Conservation (phyloP, 2,888 invertebrate genomes). For the Sarcophaga carnaria region DNA sequence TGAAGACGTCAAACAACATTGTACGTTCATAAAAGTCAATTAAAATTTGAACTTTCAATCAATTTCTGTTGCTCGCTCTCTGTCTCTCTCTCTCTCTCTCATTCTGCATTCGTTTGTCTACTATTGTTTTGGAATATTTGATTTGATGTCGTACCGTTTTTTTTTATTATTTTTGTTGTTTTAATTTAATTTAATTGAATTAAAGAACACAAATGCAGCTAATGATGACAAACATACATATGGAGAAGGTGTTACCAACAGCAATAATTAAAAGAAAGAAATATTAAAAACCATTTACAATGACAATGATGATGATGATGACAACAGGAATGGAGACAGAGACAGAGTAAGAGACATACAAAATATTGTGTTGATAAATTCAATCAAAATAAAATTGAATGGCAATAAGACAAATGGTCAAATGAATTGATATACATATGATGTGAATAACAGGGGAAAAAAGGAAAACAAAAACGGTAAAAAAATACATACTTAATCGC, state of each 20-base stretch:
- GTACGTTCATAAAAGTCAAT: background rate
- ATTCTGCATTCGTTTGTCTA: too few relatives aligned
- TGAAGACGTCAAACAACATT: background rate
- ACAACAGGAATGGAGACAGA: background rate
- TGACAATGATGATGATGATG: slow-evolving; percentile 10
- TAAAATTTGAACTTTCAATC: background rate
- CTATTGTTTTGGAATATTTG: background rate
- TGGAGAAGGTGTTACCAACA: background rate
- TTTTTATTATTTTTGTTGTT: background rate
- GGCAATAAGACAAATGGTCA: too few relatives aligned
- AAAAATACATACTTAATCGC: background rate
- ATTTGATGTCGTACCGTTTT: background rate
- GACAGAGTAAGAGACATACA: background rate
- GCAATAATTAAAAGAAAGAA: background rate
- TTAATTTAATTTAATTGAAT: background rate
- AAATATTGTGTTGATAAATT: slow-evolving; percentile 34
- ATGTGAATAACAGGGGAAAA: background rate
- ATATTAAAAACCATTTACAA: background rate
- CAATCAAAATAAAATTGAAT: slow-evolving; percentile 12
- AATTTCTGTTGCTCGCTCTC: background rate
- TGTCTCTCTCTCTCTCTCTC: too few relatives aligned
- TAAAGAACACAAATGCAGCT: background rate
- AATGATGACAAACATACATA: background rate
- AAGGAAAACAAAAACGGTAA: background rate
- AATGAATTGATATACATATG: background rate